Evolutionary conservation across 2,888 invertebrate species (phyloP).

Genomic region (Drosophila buzzatii): DNA sequence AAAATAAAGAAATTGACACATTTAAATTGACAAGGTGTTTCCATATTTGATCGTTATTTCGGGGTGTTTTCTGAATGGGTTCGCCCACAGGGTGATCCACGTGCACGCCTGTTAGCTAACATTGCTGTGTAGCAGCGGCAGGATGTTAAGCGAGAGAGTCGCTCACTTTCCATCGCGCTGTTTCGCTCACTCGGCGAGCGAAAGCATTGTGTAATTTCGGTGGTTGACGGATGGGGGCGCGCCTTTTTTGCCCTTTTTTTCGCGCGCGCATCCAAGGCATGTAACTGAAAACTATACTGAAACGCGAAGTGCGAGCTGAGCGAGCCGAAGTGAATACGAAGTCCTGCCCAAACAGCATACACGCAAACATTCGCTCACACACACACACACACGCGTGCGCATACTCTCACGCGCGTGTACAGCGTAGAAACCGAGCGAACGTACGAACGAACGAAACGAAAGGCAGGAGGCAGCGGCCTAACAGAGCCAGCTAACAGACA

Average conservation of each 20-base stretch:
- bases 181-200: not conserved
- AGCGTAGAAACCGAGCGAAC: conserved; percentile 32
- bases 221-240: conserved; percentile 63
- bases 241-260: conserved; percentile 63
- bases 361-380: conserved; percentile 8
- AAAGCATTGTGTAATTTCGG: conserved; percentile 54
- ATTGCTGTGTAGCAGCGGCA: conserved; percentile 17
- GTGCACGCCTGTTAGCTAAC: conserved; percentile 24
- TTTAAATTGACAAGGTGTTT: conserved; percentile 40
- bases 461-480: conserved; percentile 40
- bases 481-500: conserved; percentile 58
- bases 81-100: conserved; percentile 26
- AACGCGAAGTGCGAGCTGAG: conserved; percentile 44
- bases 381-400: conserved; percentile 6
- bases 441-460: conserved; percentile 30
- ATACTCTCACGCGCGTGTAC: conserved; percentile 11
- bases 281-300: conserved; percentile 76
- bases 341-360: conserved; percentile 65
- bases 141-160: conserved; percentile 21
- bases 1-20: conserved; percentile 76
- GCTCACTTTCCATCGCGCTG: conserved; percentile 11
- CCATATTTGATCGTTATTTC: conserved; percentile 17
- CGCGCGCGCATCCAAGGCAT: conserved; percentile 58
- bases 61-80: not conserved
- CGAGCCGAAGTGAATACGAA: conserved; percentile 57